Percentiles rank a stretch among this genome's conserved stretches.
Conservation (phyloP, 2,888 invertebrate species). For the Macroteleia sp. region DNA sequence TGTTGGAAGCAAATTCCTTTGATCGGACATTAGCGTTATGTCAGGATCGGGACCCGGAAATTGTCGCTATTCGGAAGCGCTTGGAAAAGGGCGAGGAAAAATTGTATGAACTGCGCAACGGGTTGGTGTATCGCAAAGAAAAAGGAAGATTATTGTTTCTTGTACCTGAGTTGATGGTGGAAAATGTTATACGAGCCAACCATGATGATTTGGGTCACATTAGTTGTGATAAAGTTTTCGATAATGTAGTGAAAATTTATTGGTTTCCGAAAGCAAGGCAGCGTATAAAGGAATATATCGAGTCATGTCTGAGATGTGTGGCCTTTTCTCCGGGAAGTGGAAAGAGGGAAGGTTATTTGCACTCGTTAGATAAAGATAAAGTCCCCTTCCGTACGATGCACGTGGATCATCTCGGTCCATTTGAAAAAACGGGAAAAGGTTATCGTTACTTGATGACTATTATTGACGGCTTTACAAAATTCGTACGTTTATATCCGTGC, state of each 20-base stretch:
- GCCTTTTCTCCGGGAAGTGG: neutral
- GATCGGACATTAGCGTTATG: constrained; percentile 54
- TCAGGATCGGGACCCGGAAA: constrained; percentile 51
- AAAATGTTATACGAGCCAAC: constrained; percentile 22
- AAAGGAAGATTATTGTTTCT: constrained; percentile 12
- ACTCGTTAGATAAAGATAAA: neutral
- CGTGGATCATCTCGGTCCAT: neutral
- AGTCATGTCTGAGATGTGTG: constrained; percentile 1
- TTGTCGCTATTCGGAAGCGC: constrained; percentile 39
- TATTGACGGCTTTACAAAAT: constrained; percentile 67
- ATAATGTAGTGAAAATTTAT: constrained; percentile 24
- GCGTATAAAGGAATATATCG: neutral
- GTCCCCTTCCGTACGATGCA: constrained; percentile 2
- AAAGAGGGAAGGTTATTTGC: neutral
- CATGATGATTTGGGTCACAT: constrained; percentile 58
- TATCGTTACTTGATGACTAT: neutral
- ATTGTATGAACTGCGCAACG: constrained; percentile 61
- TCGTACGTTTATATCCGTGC: neutral
- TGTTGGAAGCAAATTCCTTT: constrained; percentile 53
- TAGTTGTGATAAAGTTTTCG: constrained; percentile 36
- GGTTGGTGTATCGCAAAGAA: constrained; percentile 63
- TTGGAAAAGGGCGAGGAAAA: constrained; percentile 56
- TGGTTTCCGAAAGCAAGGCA: neutral
- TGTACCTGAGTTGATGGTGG: neutral
- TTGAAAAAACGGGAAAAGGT: neutral